Evolutionary conservation across 2,797 vertebrate species (phyloP).

Genomic region (Acrocephalus scirpaceus): DNA sequence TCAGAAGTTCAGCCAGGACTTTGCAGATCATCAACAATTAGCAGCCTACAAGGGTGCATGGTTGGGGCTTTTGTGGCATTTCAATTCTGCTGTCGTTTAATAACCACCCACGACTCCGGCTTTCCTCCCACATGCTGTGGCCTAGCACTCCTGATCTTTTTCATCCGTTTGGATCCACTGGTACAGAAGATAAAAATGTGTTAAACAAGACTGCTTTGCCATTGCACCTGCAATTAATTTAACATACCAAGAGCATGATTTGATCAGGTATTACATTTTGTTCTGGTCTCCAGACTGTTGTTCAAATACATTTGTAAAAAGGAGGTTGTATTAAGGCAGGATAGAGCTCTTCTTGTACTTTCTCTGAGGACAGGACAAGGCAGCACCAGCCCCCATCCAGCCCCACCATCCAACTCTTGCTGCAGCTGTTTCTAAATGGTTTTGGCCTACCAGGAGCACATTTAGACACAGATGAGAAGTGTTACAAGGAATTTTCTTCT

Average conservation of each 20-base stretch:
- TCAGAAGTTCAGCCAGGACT: neutral
- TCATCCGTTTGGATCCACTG: neutral
- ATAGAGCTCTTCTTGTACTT: neutral
- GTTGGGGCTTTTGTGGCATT: slow-evolving; percentile 3
- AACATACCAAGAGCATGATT: neutral
- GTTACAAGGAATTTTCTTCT: neutral
- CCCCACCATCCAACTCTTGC: neutral
- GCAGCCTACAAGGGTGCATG: neutral
- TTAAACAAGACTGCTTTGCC: neutral
- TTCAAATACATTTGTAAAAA: neutral
- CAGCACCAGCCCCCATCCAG: neutral
- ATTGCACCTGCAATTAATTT: neutral
- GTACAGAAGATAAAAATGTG: neutral
- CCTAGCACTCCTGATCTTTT: neutral
- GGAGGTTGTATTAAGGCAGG: neutral
- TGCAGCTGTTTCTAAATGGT: neutral
- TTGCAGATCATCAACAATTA: slow-evolving; percentile 14
- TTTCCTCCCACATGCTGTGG: neutral
- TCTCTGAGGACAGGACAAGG: neutral
- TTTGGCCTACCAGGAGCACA: neutral
- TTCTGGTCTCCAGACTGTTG: neutral
- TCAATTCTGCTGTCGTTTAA: slow-evolving; percentile 5
- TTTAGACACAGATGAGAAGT: neutral
- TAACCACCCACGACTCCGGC: slow-evolving; percentile 29
- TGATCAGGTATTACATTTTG: neutral